A percentile compares a stretch with the other conserved stretches of the same genome.
Conservation (phyloP, 2,113 vertebrate genomes). For the Larimichthys crocea region DNA sequence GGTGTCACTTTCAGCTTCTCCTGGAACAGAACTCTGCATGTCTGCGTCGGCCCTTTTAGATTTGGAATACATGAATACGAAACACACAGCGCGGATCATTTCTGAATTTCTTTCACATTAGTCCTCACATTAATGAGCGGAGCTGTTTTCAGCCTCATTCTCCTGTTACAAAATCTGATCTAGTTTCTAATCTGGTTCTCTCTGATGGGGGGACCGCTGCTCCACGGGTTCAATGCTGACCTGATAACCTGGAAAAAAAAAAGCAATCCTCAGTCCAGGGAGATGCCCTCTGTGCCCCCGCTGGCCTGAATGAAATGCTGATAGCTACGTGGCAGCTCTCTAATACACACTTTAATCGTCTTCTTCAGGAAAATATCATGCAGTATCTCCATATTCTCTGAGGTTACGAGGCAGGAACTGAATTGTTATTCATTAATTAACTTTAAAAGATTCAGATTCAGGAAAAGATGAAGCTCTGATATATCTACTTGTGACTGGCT, state of each 20-base stretch:
- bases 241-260: conserved; percentile 69
- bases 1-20: conserved; percentile 43
- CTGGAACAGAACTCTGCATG: conserved; percentile 24
- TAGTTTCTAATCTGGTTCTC: conserved; percentile 74
- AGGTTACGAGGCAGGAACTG: not conserved
- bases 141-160: conserved; percentile 44
- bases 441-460: not conserved
- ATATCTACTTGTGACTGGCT: not conserved
- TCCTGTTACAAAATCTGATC: conserved; percentile 65
- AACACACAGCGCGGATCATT: not conserved
- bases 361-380: not conserved
- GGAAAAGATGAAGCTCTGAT: not conserved
- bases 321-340: conserved; percentile 14
- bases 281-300: conserved; percentile 40
- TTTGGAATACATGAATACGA: conserved; percentile 48
- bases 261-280: conserved; percentile 19
- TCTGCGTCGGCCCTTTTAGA: conserved; percentile 37
- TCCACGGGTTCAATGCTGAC: conserved; percentile 58
- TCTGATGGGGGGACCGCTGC: conserved; percentile 40
- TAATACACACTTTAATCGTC: conserved; percentile 1
- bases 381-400: not conserved
- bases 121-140: conserved; percentile 31
- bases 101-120: not conserved
- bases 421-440: not conserved
- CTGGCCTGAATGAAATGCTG: conserved; percentile 47